Evolutionary conservation across 1,140 invertebrate species (phyloP), one percentile per base, ranked within the genome.

Genomic region (Drosophila miranda): DNA sequence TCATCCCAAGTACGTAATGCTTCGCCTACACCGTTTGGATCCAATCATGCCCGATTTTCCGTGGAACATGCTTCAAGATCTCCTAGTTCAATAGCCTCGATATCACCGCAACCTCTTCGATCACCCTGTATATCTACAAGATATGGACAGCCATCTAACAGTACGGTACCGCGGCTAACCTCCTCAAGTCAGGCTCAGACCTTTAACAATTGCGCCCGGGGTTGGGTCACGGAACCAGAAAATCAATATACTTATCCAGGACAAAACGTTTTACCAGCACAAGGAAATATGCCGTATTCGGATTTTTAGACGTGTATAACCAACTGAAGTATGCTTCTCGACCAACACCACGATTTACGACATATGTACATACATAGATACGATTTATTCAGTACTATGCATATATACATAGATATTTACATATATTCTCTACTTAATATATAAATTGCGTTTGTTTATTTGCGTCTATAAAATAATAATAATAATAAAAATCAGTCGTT

Each of bases 121-220:
- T 38, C 45, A n/a, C 16, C 8, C 21, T 23, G 26, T 7, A 19
- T 6, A 13, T 30, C 26, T 26, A 4, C 23, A 2, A 23, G 19
- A 14, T 55, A 48, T 43, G 41, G 28, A n/a, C 46, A 28, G 8
- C 6, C 26, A 28, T 8, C 16, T 3, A 30, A 3, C 8, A 43
- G 23, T 13, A 5, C 38, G 4, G 6, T 6, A 8, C 13, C 45
- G 13, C 16, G 14, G 21, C 34, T 19, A 8, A 16, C n/a, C 11
- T 60, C 23, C 23, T 28, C 16, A 16, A 46, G 45, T 9, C 50
- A 72, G 3, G 67, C 90, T 26, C 92, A 93, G 41, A 96, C 95
- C 73, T 96, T 96, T 89, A 97, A 96, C 72, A 96, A 95, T 1
- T 95, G 95, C 26, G 95, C 96, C n/a, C 93, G 95, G 55, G 95